Percentiles rank a stretch among this genome's conserved stretches.
These are phyloP conservation scores for Hydropsyche betteni DNA, from an alignment of 2,888 invertebrate species.

Conservation along the genomic window DNA sequence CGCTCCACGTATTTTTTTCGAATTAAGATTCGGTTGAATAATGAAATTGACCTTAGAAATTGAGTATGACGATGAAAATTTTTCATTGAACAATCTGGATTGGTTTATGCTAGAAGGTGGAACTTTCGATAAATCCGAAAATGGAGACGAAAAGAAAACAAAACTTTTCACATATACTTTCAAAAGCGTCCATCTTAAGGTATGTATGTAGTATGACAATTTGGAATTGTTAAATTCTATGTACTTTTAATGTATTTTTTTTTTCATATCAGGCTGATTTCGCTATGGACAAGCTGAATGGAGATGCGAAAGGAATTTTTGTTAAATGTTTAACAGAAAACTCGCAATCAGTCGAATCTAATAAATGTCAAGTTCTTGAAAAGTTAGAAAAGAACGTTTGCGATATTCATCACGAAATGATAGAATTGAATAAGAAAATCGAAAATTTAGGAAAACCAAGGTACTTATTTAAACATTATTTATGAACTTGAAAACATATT, in stretches of 20 bases:
- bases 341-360: too few species aligned
- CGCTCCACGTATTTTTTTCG: too few species aligned
- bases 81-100: constrained; percentile 4
- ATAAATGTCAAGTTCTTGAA: too few species aligned
- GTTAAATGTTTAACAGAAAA: too few species aligned
- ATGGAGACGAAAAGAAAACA: neutral
- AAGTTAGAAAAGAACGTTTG: too few species aligned
- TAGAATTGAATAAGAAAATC: neutral
- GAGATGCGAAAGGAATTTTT: too few species aligned
- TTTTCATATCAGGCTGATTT: too few species aligned
- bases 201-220: neutral
- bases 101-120: constrained; percentile 10
- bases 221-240: too few species aligned
- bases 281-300: too few species aligned
- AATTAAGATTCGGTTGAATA: neutral
- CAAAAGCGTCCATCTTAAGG: constrained; percentile 1
- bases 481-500: too few species aligned
- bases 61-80: neutral
- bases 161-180: constrained; percentile 7
- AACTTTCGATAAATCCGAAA: neutral
- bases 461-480: neutral
- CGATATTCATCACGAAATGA: neutral
- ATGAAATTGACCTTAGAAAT: constrained; percentile 12
- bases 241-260: too few species aligned
- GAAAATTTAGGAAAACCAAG: neutral